A percentile compares a stretch with the other conserved stretches of the same genome.
Conservation (phyloP, 2,888 invertebrate genomes). For the Agrochola lota region DNA sequence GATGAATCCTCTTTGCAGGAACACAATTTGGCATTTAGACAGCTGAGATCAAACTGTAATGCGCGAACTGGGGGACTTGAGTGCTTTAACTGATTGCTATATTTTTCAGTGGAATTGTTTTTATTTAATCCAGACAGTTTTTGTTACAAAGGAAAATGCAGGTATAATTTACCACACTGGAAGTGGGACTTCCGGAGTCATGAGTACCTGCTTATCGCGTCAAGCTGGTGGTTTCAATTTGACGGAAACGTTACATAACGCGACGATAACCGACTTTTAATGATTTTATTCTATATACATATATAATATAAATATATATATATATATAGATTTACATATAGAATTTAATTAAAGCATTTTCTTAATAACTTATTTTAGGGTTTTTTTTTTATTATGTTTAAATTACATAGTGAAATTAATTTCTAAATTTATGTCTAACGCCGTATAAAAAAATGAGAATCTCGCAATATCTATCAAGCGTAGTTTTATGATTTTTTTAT, state of each 20-base stretch:
- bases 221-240: background rate
- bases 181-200: background rate
- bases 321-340: too few species aligned
- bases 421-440: too few species aligned
- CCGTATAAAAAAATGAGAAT: too few species aligned
- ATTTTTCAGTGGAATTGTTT: conserved; percentile 44
- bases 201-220: background rate
- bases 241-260: background rate
- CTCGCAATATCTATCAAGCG: too few species aligned
- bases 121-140: conserved; percentile 26
- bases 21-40: conserved; percentile 62
- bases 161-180: background rate
- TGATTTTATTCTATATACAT: too few species aligned
- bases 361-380: too few species aligned
- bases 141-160: background rate
- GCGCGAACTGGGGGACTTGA: conserved; percentile 22
- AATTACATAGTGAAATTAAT: too few species aligned
- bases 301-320: too few species aligned
- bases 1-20: conserved; percentile 52
- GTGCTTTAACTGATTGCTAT: conserved; percentile 38
- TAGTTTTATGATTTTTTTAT: too few species aligned
- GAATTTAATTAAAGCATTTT: too few species aligned
- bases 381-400: too few species aligned
- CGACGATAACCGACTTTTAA: too few species aligned
- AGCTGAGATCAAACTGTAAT: conserved; percentile 48